Percentiles rank a stretch among this genome's conserved stretches.
Conservation (phyloP, 2,797 vertebrate genomes). For the Champsocephalus esox region DNA sequence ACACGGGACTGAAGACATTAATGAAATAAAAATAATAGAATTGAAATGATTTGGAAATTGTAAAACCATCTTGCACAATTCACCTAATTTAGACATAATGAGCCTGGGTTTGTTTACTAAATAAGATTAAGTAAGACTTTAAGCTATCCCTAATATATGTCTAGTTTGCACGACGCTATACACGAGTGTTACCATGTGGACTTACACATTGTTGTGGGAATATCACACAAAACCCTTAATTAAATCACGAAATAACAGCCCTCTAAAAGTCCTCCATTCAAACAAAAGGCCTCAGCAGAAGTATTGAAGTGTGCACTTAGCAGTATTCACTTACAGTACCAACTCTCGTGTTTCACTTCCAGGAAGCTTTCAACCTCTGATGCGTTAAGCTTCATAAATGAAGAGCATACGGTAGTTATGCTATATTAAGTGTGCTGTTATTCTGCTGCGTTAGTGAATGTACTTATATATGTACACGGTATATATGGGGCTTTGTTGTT, state of each 20-base stretch:
- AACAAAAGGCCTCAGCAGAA: slow-evolving; percentile 44
- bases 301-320: slow-evolving; percentile 55
- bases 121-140: neutral
- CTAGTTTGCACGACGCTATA: neutral
- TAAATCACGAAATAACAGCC: slow-evolving; percentile 48
- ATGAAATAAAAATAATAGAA: no score
- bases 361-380: slow-evolving; percentile 72
- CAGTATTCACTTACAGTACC: slow-evolving; percentile 46
- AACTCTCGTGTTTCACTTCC: slow-evolving; percentile 67
- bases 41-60: no score
- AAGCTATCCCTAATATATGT: slow-evolving; percentile 1
- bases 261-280: slow-evolving; percentile 40
- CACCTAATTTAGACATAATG: slow-evolving; percentile 3
- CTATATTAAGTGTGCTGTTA: slow-evolving; percentile 39
- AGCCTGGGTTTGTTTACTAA: neutral
- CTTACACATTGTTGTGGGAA: neutral
- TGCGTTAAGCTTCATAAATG: slow-evolving; percentile 62
- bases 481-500: neutral
- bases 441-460: neutral
- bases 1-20: no score
- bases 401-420: slow-evolving; percentile 35
- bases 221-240: slow-evolving; percentile 37
- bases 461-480: neutral
- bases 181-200: neutral
- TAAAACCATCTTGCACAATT: neutral